phyloP scores from a whole-genome alignment of 2,888 invertebrate genomes.

The Pyrocoelia pectoralis region DNA sequence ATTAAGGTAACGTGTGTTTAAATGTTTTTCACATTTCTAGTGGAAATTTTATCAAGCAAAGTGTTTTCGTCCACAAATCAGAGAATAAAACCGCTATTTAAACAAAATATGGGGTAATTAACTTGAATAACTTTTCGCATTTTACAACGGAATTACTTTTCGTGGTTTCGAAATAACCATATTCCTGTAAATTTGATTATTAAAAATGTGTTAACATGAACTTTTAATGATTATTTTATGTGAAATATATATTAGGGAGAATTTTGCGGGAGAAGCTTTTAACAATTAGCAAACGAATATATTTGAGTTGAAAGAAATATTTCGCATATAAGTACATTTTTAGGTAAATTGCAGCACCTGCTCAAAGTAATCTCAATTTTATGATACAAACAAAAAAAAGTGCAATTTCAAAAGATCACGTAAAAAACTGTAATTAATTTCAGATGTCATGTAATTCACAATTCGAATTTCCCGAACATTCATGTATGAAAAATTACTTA shows the following conservation, averaged over 20 bases:
- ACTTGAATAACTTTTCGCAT: constrained; percentile 8
- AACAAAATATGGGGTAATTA: constrained; percentile 7
- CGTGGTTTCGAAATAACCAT: neutral
- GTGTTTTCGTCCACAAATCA: constrained; percentile 9
- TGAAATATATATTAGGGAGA: neutral
- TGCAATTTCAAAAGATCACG: no score
- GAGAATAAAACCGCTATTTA: constrained; percentile 10
- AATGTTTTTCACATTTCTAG: constrained; percentile 2
- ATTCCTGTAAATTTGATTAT: constrained; percentile 7
- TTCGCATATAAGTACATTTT: no score
- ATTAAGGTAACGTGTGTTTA: neutral
- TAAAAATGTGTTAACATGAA: constrained; percentile 10
- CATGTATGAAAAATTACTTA: no score
- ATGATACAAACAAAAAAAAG: no score
- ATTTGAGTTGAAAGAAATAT: no score
- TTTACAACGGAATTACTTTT: constrained; percentile 5
- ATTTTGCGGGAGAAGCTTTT: neutral
- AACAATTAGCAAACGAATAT: neutral
- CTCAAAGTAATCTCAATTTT: no score
- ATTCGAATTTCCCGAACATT: no score
- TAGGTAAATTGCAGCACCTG: no score
- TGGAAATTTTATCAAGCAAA: constrained; percentile 8
- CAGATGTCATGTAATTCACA: no score
- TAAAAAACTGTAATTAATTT: no score
- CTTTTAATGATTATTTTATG: neutral